Evolutionary conservation across 2,888 invertebrate species (phyloP), one percentile per base, ranked within the genome.

Genomic region (Dromius quadrimaculatus): DNA sequence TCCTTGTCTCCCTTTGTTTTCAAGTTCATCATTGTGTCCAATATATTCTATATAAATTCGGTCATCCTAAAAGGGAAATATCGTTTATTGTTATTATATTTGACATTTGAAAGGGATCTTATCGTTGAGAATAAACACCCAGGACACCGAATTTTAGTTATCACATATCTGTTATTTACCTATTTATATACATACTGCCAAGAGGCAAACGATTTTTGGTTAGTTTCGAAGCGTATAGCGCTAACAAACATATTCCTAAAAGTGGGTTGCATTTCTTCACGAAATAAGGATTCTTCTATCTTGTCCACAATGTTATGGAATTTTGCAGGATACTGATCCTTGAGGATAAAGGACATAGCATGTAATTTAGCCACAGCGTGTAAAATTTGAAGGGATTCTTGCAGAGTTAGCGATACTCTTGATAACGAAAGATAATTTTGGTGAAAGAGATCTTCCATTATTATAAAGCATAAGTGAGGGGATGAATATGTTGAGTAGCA

Each of bases 301-400:
- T 71, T 69, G 66, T 73, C 72, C 70, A 74, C 73, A 65, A 74
- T 74, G 22, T 71, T 68, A 8, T 59, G 34, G 43, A 75, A 75
- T 28, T 19, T 59, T 15, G 70, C 36, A 9, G 73, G 73, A n/a
- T 66, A 65, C 71, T 72, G 73, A 38, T 75, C 72, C 43, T 73
- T 74, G 43, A 73, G 11, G 32, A 75, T 74, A 45, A 74, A 75
- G 41, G 76, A 76, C 36, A 69, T 72, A 57, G 76, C 75, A 70
- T 77, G 76, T 43, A 74, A 74, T 41, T 61, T 63, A n/a, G 70
- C 73, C n/a, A 75, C 47, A 57, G 73, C 64, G 54, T 71, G 47
- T 8, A 75, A 43, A 4, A 75, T 71, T 20, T 68, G 57, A 22
- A 71, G 22, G 0, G 71, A 71, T 6, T 41, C 22, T 28, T 71